Conservation (phyloP, 2,888 invertebrate genomes). For the Polyommatus icarus region DNA sequence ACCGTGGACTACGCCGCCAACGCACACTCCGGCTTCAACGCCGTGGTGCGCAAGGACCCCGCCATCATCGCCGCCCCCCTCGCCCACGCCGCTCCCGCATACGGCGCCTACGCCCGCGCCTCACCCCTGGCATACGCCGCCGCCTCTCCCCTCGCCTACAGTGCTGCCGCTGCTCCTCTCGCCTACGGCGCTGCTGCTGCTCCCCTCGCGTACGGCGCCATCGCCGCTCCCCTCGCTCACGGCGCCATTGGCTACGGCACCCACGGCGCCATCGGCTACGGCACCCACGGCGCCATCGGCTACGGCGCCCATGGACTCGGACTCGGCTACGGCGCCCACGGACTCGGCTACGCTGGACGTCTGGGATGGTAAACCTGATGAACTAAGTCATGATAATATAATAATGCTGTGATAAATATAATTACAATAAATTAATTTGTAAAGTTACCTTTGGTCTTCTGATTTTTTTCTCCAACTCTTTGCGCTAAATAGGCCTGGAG, state of each 20-base stretch:
- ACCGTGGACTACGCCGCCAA: conserved; percentile 82
- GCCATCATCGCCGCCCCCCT: conserved; percentile 49
- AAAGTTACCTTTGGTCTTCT: conserved; percentile 5
- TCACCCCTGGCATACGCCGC: conserved; percentile 43
- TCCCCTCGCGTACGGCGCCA: conserved; percentile 30
- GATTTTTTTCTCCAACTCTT: neutral
- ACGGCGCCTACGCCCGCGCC: conserved; percentile 38
- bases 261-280: conserved; percentile 19
- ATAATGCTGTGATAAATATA: conserved; percentile 32
- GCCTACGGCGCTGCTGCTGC: conserved; percentile 41
- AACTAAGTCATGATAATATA: conserved; percentile 5
- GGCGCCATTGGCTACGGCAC: conserved; percentile 38
- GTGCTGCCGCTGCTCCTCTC: conserved; percentile 37
- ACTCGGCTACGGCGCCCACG: conserved; percentile 39
- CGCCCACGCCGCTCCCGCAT: conserved; percentile 47
- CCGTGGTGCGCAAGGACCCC: conserved; percentile 77
- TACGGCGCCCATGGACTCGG: conserved; percentile 44
- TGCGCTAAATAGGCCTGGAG: too few relatives aligned
- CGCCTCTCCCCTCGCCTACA: conserved; percentile 37
- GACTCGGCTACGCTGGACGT: conserved; percentile 36
- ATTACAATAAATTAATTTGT: conserved; percentile 27
- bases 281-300: conserved; percentile 38
- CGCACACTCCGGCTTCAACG: conserved; percentile 79
- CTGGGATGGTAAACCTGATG: conserved; percentile 24
- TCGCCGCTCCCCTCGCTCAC: conserved; percentile 37